Percentiles rank a stretch among this genome's conserved stretches.
Conservation (phyloP, 2,797 vertebrate species). For the Molothrus aeneus region DNA sequence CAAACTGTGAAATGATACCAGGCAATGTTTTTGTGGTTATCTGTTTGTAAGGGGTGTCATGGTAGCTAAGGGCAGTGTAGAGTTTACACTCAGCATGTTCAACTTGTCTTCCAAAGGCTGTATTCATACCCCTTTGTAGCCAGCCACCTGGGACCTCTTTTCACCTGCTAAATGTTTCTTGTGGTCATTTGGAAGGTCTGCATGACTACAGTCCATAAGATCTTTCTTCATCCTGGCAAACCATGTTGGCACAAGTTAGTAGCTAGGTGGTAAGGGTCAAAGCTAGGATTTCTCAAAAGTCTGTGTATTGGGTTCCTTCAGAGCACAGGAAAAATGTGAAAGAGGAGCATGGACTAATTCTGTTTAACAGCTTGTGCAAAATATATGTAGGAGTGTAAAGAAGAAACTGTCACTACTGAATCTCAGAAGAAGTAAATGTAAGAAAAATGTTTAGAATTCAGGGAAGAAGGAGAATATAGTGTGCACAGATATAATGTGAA, state of each 20-base stretch:
- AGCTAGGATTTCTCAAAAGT: not conserved
- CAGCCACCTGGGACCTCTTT: not conserved
- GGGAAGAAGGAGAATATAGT: not conserved
- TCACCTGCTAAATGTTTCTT: not conserved
- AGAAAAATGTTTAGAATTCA: slow-evolving; percentile 9
- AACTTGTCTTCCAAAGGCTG: not conserved
- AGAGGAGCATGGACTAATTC: slow-evolving; percentile 32
- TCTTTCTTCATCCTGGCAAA: not conserved
- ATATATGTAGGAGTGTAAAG: slow-evolving; percentile 63
- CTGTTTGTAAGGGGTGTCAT: not conserved
- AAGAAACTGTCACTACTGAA: slow-evolving; percentile 63
- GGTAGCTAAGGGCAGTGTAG: not conserved
- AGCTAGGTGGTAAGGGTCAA: not conserved
- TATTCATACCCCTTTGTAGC: not conserved
- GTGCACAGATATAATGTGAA: not conserved
- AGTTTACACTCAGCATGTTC: not conserved
- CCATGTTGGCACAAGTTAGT: not conserved
- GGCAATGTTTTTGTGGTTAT: not conserved
- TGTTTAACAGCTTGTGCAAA: slow-evolving; percentile 60
- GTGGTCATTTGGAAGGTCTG: not conserved
- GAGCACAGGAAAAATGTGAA: not conserved
- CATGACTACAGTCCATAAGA: not conserved
- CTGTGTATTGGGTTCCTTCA: not conserved
- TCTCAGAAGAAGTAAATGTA: slow-evolving; percentile 22
- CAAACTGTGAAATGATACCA: not conserved